A percentile compares a stretch with the other conserved stretches of the same genome.
Evolutionary conservation across 2,113 vertebrate species (phyloP).

Genomic region (Kobus ellipsiprymnus): DNA sequence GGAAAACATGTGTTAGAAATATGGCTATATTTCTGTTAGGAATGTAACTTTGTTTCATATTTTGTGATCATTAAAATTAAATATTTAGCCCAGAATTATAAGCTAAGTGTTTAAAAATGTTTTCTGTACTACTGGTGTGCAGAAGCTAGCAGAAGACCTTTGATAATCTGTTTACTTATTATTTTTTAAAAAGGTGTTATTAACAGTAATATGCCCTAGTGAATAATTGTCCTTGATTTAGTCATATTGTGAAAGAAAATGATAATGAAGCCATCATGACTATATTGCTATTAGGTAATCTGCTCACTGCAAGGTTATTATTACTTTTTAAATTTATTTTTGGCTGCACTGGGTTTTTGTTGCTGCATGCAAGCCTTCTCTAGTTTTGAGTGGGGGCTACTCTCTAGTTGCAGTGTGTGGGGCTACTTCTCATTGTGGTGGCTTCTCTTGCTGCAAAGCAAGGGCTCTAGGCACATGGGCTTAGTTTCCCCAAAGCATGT

Average conservation of each 20-base stretch:
- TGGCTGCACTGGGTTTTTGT: neutral
- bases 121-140: neutral
- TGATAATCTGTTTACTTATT: neutral
- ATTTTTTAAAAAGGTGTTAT: constrained; percentile 1
- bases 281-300: constrained; percentile 19
- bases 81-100: neutral
- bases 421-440: neutral
- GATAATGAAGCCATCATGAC: neutral
- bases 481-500: neutral
- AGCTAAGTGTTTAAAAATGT: neutral
- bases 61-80: neutral
- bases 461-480: neutral
- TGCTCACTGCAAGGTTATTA: neutral
- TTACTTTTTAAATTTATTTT: neutral
- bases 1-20: neutral
- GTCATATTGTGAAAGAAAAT: constrained; percentile 12
- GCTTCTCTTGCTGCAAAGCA: neutral
- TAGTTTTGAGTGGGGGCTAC: neutral
- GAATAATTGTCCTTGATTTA: constrained; percentile 35
- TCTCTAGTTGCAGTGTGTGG: neutral
- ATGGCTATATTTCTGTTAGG: neutral
- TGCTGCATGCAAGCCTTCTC: neutral
- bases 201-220: constrained; percentile 10
- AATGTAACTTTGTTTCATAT: neutral
- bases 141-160: constrained; percentile 30